Evolutionary conservation across 2,888 invertebrate genomes (phyloP).

Genomic region (Entomobrya proxima): DNA sequence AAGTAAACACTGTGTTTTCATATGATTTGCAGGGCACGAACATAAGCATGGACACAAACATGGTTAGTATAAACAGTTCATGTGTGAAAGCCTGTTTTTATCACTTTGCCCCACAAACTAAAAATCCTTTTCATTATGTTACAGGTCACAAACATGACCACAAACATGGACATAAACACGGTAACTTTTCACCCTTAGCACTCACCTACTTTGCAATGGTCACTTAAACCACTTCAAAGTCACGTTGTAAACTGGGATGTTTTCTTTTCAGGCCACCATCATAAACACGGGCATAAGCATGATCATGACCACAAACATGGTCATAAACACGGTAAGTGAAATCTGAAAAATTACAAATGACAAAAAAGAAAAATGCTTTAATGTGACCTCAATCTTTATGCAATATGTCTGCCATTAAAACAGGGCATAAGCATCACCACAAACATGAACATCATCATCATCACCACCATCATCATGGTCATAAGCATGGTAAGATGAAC

Average conservation of each 20-base stretch:
- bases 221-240: neutral
- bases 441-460: slow-evolving; percentile 46
- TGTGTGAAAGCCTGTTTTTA: neutral
- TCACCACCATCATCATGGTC: slow-evolving; percentile 46
- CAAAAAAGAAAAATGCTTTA: too few species aligned
- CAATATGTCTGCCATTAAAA: too few species aligned
- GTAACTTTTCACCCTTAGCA: neutral
- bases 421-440: slow-evolving; percentile 18
- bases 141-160: slow-evolving; percentile 21
- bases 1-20: neutral
- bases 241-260: neutral
- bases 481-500: slow-evolving; percentile 34
- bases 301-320: slow-evolving; percentile 26
- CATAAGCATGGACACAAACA: slow-evolving; percentile 10
- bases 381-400: neutral
- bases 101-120: neutral
- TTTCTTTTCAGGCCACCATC: slow-evolving; percentile 11
- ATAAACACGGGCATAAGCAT: slow-evolving; percentile 9
- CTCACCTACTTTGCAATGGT: neutral
- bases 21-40: neutral
- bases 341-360: too few species aligned
- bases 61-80: too few species aligned
- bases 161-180: slow-evolving; percentile 37
- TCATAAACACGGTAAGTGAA: slow-evolving; percentile 18
- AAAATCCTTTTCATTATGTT: neutral